Evolutionary conservation across 2,113 vertebrate genomes (phyloP), one percentile per base, ranked within the genome.

Genomic region (Scortum barcoo): DNA sequence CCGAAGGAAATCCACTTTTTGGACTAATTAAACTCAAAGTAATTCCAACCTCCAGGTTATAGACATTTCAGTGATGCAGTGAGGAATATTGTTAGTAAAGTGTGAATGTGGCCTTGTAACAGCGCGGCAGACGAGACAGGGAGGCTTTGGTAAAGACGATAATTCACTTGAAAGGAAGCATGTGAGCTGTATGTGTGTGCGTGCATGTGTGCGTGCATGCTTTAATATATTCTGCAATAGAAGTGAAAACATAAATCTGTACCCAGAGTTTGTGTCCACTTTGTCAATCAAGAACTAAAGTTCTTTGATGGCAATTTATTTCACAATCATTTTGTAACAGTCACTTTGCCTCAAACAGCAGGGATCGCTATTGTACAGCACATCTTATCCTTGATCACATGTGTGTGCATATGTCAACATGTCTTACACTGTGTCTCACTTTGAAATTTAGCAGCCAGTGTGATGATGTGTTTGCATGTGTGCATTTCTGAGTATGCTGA

Each of bases 51-150:
- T 72, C 28, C 38, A 58, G 76, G 61, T 57, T 57, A 73, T 58
- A 91, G 76, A 84, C 54, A 82, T 83, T 91, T 89, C 78, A 91
- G 91, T 93, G 87, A 93, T 88, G 75, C 77, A 76, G 72, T 92
- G 93, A 93, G 89, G 93, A 94, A 92, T 74, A 83, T 77, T 92
- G 78, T 87, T 79, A 78, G 67, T n/a, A 66, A 40, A 69, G 71
- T 60, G 33, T 78, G 62, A 66, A 54, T 42, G n/a, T 78, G 63
- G 17, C 80, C 74, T 83, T 81, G 74, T 61, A 71, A 82, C 70
- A 38, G 24, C 30, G 44, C 24, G 68, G 80, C 73, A 68, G 57
- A 72, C 38, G 38, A 69, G 58, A 65, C 36, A 57, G 24, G 14
- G 40, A 72, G 50, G 28, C 51, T 81, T 71, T 63, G 60, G 72